phyloP scores from a whole-genome alignment of 2,888 invertebrate genomes.

The Tinea semifulvella region DNA sequence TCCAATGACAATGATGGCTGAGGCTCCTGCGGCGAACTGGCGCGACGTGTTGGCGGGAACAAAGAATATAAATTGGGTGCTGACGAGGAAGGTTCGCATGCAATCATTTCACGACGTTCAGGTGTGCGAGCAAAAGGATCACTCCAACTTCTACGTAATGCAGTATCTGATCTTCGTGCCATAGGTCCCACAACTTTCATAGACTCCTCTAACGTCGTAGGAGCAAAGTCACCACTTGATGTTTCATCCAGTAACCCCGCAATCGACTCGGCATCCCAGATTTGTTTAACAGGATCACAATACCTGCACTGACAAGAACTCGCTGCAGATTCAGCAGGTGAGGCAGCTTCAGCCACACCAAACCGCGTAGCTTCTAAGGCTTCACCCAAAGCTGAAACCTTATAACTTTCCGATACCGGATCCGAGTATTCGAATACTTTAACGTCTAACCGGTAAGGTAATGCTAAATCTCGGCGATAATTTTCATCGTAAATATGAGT shows the following conservation, averaged over 20 bases:
- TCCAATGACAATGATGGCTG: conserved; percentile 64
- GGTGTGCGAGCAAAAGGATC: conserved; percentile 64
- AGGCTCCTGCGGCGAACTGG: conserved; percentile 45
- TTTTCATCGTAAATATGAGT: conserved; percentile 56
- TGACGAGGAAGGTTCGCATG: conserved; percentile 40
- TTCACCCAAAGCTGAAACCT: conserved; percentile 63
- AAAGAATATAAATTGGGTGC: conserved; percentile 57
- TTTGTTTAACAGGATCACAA: conserved; percentile 78
- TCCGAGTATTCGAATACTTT: conserved; percentile 55
- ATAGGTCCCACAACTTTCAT: conserved; percentile 59
- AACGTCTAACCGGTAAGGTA: conserved; percentile 53
- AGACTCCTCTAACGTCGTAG: conserved; percentile 58
- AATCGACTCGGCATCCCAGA: conserved; percentile 77
- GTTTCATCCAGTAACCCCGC: conserved; percentile 57
- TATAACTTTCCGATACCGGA: conserved; percentile 45
- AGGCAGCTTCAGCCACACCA: conserved; percentile 50
- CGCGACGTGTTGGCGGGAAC: conserved; percentile 50
- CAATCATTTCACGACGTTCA: conserved; percentile 40
- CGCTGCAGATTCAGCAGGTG: conserved; percentile 55
- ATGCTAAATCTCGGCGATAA: conserved; percentile 57
- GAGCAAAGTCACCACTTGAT: conserved; percentile 55
- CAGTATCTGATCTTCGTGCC: conserved; percentile 47
- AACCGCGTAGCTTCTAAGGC: conserved; percentile 58
- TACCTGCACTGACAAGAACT: conserved; percentile 77
- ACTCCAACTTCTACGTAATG: conserved; percentile 70